These are phyloP conservation scores for Pelagia noctiluca DNA, from an alignment of 30 jellyfish, hydroid and myxozoan genomes.

Conservation along the genomic window DNA sequence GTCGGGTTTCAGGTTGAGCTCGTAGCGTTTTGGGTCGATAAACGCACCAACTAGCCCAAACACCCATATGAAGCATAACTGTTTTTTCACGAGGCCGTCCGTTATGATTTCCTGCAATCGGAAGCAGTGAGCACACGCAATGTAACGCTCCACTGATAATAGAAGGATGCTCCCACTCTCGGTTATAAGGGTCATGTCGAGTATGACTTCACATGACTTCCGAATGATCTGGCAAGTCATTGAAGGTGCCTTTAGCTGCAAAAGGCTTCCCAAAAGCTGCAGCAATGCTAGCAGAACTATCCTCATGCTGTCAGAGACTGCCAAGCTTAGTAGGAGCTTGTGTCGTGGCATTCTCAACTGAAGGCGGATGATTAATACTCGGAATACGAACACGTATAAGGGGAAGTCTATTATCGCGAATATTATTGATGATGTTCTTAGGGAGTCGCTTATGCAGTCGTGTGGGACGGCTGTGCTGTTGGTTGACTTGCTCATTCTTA, in stretches of 20 bases:
- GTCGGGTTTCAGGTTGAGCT: neutral
- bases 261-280: neutral
- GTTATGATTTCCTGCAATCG: neutral
- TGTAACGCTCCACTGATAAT: slow-evolving; percentile 2
- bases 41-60: neutral
- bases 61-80: neutral
- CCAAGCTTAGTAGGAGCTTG: neutral
- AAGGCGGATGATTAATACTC: neutral
- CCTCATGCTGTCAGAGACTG: neutral
- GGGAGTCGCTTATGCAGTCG: neutral
- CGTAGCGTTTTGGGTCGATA: neutral
- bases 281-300: neutral
- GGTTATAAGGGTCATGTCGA: neutral
- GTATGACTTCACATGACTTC: neutral
- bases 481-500: no score
- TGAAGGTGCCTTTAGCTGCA: neutral
- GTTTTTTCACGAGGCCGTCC: neutral
- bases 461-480: neutral
- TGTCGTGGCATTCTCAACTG: neutral
- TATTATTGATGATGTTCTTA: neutral
- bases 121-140: slow-evolving; percentile 6
- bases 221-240: neutral
- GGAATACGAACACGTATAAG: neutral
- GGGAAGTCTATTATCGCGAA: neutral
- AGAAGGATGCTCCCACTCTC: neutral